phyloP scores from a whole-genome alignment of 1,140 invertebrate genomes.

The Listronotus oregonensis region DNA sequence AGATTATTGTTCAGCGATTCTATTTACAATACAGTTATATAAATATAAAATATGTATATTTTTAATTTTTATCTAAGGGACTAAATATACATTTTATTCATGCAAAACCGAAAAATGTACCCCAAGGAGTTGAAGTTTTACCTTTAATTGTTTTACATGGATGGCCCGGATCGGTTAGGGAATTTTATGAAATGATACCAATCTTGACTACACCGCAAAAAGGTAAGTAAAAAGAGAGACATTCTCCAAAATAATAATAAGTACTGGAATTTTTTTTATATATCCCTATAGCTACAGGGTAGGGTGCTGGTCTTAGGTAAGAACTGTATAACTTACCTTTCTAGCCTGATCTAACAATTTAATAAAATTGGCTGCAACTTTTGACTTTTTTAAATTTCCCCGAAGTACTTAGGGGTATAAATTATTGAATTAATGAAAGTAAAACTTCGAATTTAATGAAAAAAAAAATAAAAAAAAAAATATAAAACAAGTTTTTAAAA shows the following conservation, averaged over 20 bases:
- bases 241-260: not conserved
- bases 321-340: not conserved
- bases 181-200: slow-evolving; percentile 85
- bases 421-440: too few relatives aligned
- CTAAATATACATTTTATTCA: slow-evolving; percentile 78
- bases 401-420: too few relatives aligned
- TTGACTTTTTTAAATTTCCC: too few relatives aligned
- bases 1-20: too few relatives aligned
- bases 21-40: not conserved
- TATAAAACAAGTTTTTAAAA: too few relatives aligned
- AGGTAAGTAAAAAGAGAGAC: slow-evolving; percentile 49
- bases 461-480: too few relatives aligned
- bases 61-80: slow-evolving; percentile 48
- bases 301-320: too few relatives aligned
- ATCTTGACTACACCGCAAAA: slow-evolving; percentile 64
- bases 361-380: too few relatives aligned
- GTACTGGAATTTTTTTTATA: not conserved
- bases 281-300: too few relatives aligned
- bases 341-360: too few relatives aligned
- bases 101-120: slow-evolving; percentile 63
- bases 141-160: slow-evolving; percentile 83
- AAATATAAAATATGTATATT: not conserved
- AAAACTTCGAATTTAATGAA: too few relatives aligned
- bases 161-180: slow-evolving; percentile 87
- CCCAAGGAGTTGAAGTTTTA: slow-evolving; percentile 59